Base-by-base conservation (phyloP, 1,140 invertebrate genomes). In the Helicorthomorpha holstii region DNA sequence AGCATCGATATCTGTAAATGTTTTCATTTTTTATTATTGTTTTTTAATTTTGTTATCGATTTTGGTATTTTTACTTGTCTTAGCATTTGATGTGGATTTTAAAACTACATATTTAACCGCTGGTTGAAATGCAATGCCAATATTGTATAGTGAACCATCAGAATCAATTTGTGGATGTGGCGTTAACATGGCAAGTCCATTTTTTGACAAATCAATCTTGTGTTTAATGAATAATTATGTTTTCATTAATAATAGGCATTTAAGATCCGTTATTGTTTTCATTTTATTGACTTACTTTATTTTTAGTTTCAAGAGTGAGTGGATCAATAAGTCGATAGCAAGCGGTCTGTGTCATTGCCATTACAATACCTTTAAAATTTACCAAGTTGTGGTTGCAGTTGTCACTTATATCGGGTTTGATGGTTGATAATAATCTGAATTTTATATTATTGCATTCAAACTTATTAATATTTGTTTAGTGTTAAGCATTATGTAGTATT, bases 341-440 rank as follows among this genome's bases (percentile, higher is more conserved):
- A 46, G 59, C 58, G 1, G 67, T 67, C 56, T 75, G 73, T 0
- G 72, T 69, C 0, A 64, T 54, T 1, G 66, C 68, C 50, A 64
- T 73, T 1, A 73, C 23, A 24, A 66, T 58, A 48, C 70, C 67
- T 44, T 66, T 64, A 43, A 72, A 48, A n/a, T 53, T 57, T 42
- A 62, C 66, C 2, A 72, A 53, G 54, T 66, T 70, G 4, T 63
- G 62, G 29, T 60, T 54, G 29, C 56, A 60, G 57, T 73, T 73
- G 53, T 73, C 71, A 10, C 66, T 69, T 19, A 69, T 50, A 44
- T 69, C 66, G 27, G n/a, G n/a, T 63, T 61, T 19, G 66, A 57
- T 52, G 66, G 48, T 22, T 57, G 43, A 52, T 53, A 49, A 22
- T 51, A 53, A 50, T 60, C 53, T 25, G 52, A 57, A 3, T 58